Evolutionary conservation across 1,140 invertebrate genomes (phyloP).

Genomic region (Subanguina moxae): DNA sequence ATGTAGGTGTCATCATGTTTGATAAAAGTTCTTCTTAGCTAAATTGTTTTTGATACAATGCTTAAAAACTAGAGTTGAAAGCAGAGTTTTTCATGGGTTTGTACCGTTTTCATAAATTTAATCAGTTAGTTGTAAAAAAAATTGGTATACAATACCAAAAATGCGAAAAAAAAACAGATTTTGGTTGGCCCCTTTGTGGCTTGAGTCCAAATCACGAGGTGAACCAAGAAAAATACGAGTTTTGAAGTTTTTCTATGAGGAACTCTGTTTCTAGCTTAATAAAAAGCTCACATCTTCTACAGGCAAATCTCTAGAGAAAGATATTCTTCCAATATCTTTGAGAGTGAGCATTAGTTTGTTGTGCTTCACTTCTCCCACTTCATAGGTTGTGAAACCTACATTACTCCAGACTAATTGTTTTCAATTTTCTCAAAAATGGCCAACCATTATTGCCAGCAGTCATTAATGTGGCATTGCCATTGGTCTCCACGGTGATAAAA

Average conservation of each 20-base stretch:
- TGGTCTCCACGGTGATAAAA: conserved; percentile 56
- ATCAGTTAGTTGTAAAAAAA: too few species aligned
- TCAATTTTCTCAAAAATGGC: conserved; percentile 15
- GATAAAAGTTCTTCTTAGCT: conserved; percentile 58
- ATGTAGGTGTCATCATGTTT: conserved; percentile 58
- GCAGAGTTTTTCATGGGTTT: too few species aligned
- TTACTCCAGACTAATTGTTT: conserved; percentile 15
- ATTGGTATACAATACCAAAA: too few species aligned
- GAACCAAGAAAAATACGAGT: background rate
- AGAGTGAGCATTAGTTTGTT: conserved; percentile 54
- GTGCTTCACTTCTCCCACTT: conserved; percentile 50
- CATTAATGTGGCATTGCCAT: conserved; percentile 58
- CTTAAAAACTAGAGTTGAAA: too few species aligned
- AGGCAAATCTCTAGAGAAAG: conserved; percentile 58
- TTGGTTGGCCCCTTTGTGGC: background rate
- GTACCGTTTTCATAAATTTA: too few species aligned
- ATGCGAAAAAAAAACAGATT: background rate
- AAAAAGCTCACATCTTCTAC: conserved; percentile 53
- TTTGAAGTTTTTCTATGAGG: too few species aligned
- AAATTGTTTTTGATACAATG: too few species aligned
- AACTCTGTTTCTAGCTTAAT: too few species aligned
- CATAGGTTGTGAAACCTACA: conserved; percentile 58
- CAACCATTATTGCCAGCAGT: conserved; percentile 58
- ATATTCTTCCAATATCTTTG: conserved; percentile 59
- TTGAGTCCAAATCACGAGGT: background rate